Conservation (phyloP, 35 echinoderm and acorn worm species). For the Acanthaster planci region DNA sequence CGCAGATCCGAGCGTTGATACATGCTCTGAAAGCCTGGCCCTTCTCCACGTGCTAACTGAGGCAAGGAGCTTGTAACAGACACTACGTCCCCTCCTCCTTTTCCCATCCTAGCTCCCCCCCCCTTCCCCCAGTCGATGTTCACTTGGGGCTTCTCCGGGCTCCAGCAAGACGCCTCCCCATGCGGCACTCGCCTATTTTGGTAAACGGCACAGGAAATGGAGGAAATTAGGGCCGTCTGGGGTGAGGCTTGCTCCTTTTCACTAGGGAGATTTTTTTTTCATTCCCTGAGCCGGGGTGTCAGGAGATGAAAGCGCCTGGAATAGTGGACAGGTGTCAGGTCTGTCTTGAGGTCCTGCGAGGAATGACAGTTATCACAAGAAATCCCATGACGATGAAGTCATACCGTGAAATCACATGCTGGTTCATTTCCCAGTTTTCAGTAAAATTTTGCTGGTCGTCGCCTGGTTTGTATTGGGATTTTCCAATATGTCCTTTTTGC, state of each 20-base stretch:
- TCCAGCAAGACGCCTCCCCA: background rate
- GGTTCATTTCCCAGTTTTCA: no score
- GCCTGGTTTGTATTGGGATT: no score
- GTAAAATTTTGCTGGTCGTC: no score
- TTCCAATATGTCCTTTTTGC: no score
- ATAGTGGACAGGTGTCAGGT: background rate
- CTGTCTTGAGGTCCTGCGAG: background rate
- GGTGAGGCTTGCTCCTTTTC: background rate
- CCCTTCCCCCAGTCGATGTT: background rate
- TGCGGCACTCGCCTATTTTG: constrained; percentile 1
- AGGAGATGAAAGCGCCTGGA: background rate
- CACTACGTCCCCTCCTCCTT: no score
- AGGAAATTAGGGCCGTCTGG: constrained; percentile 23
- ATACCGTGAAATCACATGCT: background rate
- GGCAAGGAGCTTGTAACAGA: no score
- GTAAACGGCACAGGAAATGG: constrained; percentile 9
- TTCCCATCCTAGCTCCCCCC: background rate
- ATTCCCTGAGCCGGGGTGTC: background rate
- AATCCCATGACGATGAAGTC: constrained; percentile 27
- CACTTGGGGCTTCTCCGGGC: background rate
- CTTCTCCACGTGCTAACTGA: background rate
- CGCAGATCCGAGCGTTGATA: no score
- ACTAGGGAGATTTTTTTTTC: background rate
- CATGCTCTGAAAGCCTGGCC: background rate
- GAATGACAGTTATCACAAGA: background rate